Percentiles rank a stretch among this genome's conserved stretches.
Evolutionary conservation across 2,797 vertebrate species (phyloP).

Genomic region (Crenuchus spilurus): DNA sequence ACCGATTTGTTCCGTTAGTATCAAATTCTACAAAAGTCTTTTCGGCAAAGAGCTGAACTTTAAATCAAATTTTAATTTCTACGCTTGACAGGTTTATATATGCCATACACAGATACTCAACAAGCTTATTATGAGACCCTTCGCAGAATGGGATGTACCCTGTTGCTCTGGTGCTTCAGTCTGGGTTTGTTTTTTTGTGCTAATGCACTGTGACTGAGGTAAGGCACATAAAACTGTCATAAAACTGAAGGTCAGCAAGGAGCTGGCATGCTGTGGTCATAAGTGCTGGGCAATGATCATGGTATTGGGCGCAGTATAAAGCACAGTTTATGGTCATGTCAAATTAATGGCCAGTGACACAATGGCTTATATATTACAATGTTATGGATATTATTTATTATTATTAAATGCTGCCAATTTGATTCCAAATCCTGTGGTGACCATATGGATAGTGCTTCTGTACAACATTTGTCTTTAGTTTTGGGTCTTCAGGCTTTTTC

Average conservation of each 20-base stretch:
- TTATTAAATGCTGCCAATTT: no score
- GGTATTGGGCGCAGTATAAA: conserved; percentile 23
- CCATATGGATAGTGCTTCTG: no score
- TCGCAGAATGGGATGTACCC: conserved; percentile 23
- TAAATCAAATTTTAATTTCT: conserved; percentile 44
- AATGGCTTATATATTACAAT: neutral
- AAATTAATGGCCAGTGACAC: conserved; percentile 14
- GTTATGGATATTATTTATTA: neutral
- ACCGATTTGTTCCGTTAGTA: conserved; percentile 47
- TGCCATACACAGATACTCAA: conserved; percentile 28
- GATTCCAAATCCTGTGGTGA: no score
- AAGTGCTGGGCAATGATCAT: conserved; percentile 32
- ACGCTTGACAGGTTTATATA: conserved; percentile 28
- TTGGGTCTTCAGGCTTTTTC: no score
- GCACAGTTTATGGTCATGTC: conserved; percentile 4
- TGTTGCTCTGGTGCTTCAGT: neutral
- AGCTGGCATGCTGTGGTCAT: conserved; percentile 7
- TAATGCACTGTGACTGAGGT: conserved; percentile 14
- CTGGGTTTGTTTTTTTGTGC: conserved; percentile 10
- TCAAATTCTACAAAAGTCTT: conserved; percentile 36
- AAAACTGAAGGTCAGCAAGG: conserved; percentile 31
- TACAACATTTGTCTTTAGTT: no score
- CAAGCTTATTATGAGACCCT: conserved; percentile 32
- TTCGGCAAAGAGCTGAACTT: conserved; percentile 36
- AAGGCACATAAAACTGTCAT: conserved; percentile 25